These are phyloP conservation scores for Physeter macrocephalus DNA, from an alignment of 2,113 vertebrate species.

Conservation along the genomic window DNA sequence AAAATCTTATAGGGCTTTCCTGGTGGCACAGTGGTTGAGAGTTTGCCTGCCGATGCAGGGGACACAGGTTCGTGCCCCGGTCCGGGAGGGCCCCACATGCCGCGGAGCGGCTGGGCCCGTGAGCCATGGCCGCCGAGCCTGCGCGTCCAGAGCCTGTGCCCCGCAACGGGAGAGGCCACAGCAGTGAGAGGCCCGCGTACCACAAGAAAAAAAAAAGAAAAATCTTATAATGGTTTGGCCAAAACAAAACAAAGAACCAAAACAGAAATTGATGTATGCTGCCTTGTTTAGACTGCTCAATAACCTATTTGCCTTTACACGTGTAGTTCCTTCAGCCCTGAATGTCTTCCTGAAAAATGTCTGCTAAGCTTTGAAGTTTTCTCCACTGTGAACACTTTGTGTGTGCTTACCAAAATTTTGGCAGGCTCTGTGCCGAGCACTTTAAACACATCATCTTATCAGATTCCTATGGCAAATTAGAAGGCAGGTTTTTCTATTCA, in stretches of 20 bases:
- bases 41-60: too few species aligned
- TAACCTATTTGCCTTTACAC: not conserved
- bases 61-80: too few species aligned
- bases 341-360: not conserved
- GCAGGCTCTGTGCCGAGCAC: not conserved
- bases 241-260: not conserved
- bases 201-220: too few species aligned
- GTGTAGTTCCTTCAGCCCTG: not conserved
- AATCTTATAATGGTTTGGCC: not conserved
- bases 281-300: not conserved
- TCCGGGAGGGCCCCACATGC: too few species aligned
- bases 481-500: not conserved
- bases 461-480: not conserved
- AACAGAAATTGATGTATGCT: not conserved
- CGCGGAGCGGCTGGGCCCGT: too few species aligned
- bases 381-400: not conserved
- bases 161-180: too few species aligned
- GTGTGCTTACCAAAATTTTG: not conserved
- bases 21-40: too few species aligned
- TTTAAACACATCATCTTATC: not conserved
- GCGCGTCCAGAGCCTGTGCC: too few species aligned
- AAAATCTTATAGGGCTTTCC: constrained; percentile 2
- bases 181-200: too few species aligned
- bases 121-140: too few species aligned
- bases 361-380: not conserved